These are phyloP conservation scores for Helostoma temminkii DNA, from an alignment of 2,797 vertebrate genomes.

Conservation along the genomic window DNA sequence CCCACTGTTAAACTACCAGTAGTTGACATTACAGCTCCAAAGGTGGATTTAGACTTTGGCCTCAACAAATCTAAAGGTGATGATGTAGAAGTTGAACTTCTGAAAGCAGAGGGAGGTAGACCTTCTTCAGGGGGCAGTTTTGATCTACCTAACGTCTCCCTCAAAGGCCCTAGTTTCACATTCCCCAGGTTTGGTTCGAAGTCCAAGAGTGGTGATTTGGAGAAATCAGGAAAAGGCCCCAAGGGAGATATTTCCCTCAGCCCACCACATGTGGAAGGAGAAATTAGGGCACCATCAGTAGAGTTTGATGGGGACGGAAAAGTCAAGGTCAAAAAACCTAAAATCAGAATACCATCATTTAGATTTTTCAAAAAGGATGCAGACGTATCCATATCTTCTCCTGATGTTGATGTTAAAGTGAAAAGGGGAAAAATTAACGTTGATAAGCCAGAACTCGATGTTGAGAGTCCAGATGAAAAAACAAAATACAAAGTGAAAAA, in stretches of 20 bases:
- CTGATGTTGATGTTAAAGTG: slow-evolving; percentile 70
- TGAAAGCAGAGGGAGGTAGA: slow-evolving; percentile 78
- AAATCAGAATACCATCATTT: slow-evolving; percentile 84
- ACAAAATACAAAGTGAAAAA: slow-evolving; percentile 77
- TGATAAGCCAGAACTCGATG: slow-evolving; percentile 60
- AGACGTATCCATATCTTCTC: slow-evolving; percentile 65
- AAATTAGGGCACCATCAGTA: slow-evolving; percentile 67
- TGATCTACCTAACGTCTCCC: slow-evolving; percentile 80
- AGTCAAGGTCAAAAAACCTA: slow-evolving; percentile 83
- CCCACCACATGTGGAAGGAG: slow-evolving; percentile 57
- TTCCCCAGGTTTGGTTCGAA: slow-evolving; percentile 86
- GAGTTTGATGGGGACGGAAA: slow-evolving; percentile 80
- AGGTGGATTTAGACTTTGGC: slow-evolving; percentile 85
- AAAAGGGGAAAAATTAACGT: slow-evolving; percentile 65
- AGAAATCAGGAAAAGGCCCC: slow-evolving; percentile 56
- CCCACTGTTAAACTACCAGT: slow-evolving; percentile 84
- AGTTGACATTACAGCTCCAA: slow-evolving; percentile 87
- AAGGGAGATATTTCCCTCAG: slow-evolving; percentile 64
- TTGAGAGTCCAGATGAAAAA: slow-evolving; percentile 62
- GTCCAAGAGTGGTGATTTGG: slow-evolving; percentile 74
- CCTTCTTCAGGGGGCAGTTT: slow-evolving; percentile 82
- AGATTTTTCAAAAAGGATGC: slow-evolving; percentile 80
- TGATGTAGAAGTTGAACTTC: slow-evolving; percentile 77
- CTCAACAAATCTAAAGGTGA: slow-evolving; percentile 79
- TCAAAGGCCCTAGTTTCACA: slow-evolving; percentile 86